Evolutionary conservation across 1,140 invertebrate genomes (phyloP).

Genomic region (Tribolium castaneum): DNA sequence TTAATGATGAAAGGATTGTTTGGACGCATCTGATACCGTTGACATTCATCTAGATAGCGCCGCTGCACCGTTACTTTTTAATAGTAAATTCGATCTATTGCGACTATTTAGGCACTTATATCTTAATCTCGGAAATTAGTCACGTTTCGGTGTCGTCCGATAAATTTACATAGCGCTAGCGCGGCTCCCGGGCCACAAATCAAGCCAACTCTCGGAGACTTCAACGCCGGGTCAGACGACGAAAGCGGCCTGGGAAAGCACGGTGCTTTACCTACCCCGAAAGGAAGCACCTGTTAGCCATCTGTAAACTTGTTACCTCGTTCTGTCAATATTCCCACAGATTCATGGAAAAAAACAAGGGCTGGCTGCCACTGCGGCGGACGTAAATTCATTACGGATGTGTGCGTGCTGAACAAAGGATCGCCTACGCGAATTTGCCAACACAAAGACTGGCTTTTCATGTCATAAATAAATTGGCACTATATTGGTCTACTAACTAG

Average conservation of each 20-base stretch:
- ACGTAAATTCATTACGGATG: slow-evolving; percentile 15
- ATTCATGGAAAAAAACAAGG: background rate
- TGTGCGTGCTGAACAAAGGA: slow-evolving; percentile 21
- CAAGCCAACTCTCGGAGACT: background rate
- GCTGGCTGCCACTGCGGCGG: background rate
- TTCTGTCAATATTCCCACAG: slow-evolving; percentile 40
- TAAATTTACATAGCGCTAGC: slow-evolving; percentile 5
- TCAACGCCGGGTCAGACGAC: slow-evolving; percentile 18
- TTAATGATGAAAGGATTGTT: slow-evolving; percentile 23
- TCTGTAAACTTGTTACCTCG: slow-evolving; percentile 38
- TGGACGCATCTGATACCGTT: background rate
- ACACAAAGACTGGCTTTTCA: slow-evolving; percentile 23
- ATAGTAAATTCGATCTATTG: slow-evolving; percentile 11
- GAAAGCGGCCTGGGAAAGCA: slow-evolving; percentile 5
- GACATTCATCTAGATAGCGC: slow-evolving; percentile 4
- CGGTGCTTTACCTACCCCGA: slow-evolving; percentile 35
- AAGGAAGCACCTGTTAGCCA: slow-evolving; percentile 37
- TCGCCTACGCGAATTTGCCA: slow-evolving; percentile 24
- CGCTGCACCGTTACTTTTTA: background rate
- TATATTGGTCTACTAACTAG: slow-evolving; percentile 40
- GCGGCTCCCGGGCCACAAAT: background rate
- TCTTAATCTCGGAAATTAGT: slow-evolving; percentile 14
- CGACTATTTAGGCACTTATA: slow-evolving; percentile 10
- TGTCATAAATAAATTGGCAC: slow-evolving; percentile 37
- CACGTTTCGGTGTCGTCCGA: slow-evolving; percentile 1